Evolutionary conservation across 2,888 invertebrate species (phyloP).

Genomic region (Limnephilus auricula): DNA sequence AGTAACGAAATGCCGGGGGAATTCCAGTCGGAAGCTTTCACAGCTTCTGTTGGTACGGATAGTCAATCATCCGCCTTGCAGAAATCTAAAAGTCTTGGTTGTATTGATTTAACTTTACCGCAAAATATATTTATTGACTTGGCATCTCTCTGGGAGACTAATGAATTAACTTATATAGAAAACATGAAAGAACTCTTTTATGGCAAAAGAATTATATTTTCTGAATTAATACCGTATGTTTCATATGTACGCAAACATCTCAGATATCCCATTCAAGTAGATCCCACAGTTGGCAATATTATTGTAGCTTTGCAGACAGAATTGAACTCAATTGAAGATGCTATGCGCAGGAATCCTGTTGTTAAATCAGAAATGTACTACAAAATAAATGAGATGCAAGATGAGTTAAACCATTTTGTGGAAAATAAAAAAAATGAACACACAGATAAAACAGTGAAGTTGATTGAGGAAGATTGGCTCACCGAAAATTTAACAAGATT

Average conservation of each 20-base stretch:
- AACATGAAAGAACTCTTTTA: slow-evolving; percentile 79
- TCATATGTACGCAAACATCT: slow-evolving; percentile 77
- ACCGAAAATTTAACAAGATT: slow-evolving; percentile 77
- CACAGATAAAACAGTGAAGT: slow-evolving; percentile 75
- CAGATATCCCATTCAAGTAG: slow-evolving; percentile 76
- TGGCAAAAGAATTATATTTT: slow-evolving; percentile 77
- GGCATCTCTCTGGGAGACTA: slow-evolving; percentile 76
- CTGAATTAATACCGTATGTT: slow-evolving; percentile 78
- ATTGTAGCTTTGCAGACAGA: slow-evolving; percentile 78
- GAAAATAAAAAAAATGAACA: slow-evolving; percentile 77
- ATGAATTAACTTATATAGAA: slow-evolving; percentile 75
- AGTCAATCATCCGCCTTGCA: slow-evolving; percentile 11
- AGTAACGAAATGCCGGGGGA: neutral
- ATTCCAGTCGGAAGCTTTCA: neutral
- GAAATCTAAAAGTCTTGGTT: neutral
- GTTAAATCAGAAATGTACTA: slow-evolving; percentile 82
- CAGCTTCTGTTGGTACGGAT: neutral
- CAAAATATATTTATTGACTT: slow-evolving; percentile 72
- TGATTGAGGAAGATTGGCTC: slow-evolving; percentile 79
- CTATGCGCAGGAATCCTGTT: slow-evolving; percentile 77
- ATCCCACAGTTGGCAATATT: slow-evolving; percentile 79
- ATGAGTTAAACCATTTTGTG: slow-evolving; percentile 77
- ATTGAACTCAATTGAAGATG: slow-evolving; percentile 80
- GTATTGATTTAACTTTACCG: slow-evolving; percentile 70
- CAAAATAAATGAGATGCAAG: slow-evolving; percentile 75